Evolutionary conservation across 2,113 vertebrate species (phyloP), one percentile per base, ranked within the genome.

Genomic region (Zapus hudsonius): DNA sequence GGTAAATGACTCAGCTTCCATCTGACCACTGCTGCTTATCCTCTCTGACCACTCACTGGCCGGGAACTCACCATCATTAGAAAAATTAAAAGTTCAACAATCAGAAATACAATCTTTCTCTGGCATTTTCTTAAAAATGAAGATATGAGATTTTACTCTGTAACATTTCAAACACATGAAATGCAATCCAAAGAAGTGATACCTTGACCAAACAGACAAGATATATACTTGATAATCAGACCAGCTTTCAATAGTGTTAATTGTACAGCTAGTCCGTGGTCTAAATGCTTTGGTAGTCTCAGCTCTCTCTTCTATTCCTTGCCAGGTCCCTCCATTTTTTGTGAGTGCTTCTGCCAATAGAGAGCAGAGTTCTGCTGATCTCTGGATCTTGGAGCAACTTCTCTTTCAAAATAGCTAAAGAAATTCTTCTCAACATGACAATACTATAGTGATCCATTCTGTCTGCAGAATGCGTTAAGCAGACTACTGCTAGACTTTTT

Each of bases 371-470:
- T 98, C 98, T 99, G 96, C 98, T 99, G 95, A 99, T 99, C 98
- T 99, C 99, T 98, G 99, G 97, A 92, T 98, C 98, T 96, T 98
- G 98, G 93, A 98, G 98, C 98, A 98, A 99, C 97, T 99, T 99
- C 98, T 99, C 99, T 99, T 99, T 99, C 98, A 99, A 98, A 98
- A 99, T 99, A 98, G 98, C 98, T 98, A 99, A 98, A 98, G 98
- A 99, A 98, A 99, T 99, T 98, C 98, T 99, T 97, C 98, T 99
- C 98, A 99, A 96, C 97, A 99, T 99, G 98, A 99, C 98, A 97
- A 99, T 99, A 95, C 99, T 99, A 97, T 98, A 98, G 96, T 99
- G 99, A 98, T 99, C 99, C 98, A 99, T 99, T 99, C 98, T 99
- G 98, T 98, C 99, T 98, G 99, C 99, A 98, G 99, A 99, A 97